Evolutionary conservation across 92 coral and sea anemone species (phyloP).

Genomic region (Plumapathes pennacea): DNA sequence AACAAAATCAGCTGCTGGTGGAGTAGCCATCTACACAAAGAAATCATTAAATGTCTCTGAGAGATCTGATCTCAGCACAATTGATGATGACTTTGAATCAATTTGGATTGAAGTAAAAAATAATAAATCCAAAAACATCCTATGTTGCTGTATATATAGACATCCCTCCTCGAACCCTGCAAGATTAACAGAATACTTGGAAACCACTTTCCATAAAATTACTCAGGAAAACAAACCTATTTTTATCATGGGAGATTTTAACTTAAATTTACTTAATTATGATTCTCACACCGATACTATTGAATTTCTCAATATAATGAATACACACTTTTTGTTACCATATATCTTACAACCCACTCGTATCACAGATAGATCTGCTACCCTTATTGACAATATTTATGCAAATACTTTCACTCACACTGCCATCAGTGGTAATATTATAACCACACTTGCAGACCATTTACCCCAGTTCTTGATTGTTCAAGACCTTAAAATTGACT

Average conservation of each 20-base stretch:
- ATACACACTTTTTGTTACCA: slow-evolving; percentile 16
- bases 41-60: slow-evolving; percentile 8
- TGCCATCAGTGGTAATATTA: slow-evolving; percentile 37
- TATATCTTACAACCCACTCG: slow-evolving; percentile 41
- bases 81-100: slow-evolving; percentile 12
- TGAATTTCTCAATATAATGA: slow-evolving; percentile 20
- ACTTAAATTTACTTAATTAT: slow-evolving; percentile 18
- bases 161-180: neutral
- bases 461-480: slow-evolving; percentile 36
- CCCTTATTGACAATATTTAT: slow-evolving; percentile 33
- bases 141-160: too few species aligned
- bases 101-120: slow-evolving; percentile 28
- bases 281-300: slow-evolving; percentile 9
- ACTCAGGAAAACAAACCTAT: neutral
- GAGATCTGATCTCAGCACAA: slow-evolving; percentile 24
- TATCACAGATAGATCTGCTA: slow-evolving; percentile 26
- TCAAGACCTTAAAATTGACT: slow-evolving; percentile 26
- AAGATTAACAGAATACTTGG: neutral
- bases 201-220: neutral
- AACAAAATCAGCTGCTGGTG: slow-evolving; percentile 33
- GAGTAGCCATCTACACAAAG: slow-evolving; percentile 24
- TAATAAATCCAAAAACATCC: neutral
- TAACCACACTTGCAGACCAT: slow-evolving; percentile 33
- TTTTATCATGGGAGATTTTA: slow-evolving; percentile 10
- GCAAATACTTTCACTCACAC: slow-evolving; percentile 18